Percentiles rank a stretch among this genome's conserved stretches.
Conservation (phyloP, 2,888 invertebrate species). For the Bellardia pandia region DNA sequence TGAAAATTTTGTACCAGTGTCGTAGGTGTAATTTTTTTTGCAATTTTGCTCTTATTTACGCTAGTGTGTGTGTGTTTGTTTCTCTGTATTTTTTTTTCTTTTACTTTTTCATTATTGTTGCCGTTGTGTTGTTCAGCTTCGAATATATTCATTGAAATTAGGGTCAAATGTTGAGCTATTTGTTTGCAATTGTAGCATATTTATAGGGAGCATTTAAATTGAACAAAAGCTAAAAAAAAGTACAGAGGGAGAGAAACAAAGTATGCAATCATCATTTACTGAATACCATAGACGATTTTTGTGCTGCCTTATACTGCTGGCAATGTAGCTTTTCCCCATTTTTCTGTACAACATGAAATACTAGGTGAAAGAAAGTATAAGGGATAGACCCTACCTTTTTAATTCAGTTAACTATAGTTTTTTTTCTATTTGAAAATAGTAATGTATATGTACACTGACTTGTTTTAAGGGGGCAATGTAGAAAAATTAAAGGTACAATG, state of each 20-base stretch:
- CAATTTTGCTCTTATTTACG: not conserved
- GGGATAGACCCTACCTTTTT: slow-evolving; percentile 40
- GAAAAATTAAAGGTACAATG: too few relatives aligned
- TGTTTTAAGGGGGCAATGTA: too few relatives aligned
- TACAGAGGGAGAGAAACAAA: slow-evolving; percentile 34
- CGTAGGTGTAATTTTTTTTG: not conserved
- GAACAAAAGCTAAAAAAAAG: slow-evolving; percentile 17
- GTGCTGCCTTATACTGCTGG: not conserved
- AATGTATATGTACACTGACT: not conserved
- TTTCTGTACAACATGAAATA: not conserved
- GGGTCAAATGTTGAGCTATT: slow-evolving; percentile 70
- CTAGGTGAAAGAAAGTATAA: not conserved
- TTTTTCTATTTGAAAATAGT: not conserved
- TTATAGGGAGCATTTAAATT: slow-evolving; percentile 56
- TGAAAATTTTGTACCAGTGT: slow-evolving; percentile 10
- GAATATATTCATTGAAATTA: slow-evolving; percentile 67
- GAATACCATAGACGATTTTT: slow-evolving; percentile 29
- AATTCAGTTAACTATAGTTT: slow-evolving; percentile 51
- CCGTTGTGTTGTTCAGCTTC: slow-evolving; percentile 13
- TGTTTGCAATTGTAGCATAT: slow-evolving; percentile 69
- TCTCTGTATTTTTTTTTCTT: not conserved
- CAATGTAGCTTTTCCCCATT: not conserved
- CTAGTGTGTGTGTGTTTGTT: not conserved
- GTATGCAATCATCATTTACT: slow-evolving; percentile 64
- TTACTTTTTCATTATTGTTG: not conserved